Conservation (phyloP, 2,113 vertebrate species). For the Limanda limanda region DNA sequence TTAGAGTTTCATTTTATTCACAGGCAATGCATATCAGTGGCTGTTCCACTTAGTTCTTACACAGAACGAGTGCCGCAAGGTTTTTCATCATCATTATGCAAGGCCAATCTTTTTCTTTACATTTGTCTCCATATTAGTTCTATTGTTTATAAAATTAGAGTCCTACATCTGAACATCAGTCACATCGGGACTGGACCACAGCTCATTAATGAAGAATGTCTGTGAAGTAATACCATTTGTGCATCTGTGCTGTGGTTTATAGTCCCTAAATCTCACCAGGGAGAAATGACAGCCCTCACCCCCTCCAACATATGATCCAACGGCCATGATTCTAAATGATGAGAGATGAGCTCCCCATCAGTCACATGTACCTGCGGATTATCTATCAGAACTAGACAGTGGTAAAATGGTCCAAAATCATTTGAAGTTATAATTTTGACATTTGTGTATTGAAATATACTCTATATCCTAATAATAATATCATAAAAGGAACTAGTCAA, state of each 20-base stretch:
- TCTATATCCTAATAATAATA: no score
- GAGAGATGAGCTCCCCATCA: not conserved
- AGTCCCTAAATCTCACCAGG: slow-evolving; percentile 63
- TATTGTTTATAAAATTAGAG: not conserved
- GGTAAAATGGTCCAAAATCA: no score
- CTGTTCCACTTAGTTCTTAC: no score
- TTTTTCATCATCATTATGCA: no score
- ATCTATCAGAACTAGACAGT: no score
- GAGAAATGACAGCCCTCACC: slow-evolving; percentile 47
- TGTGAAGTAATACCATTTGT: slow-evolving; percentile 67
- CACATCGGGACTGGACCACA: slow-evolving; percentile 31
- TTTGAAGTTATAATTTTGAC: no score
- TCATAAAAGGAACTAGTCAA: no score
- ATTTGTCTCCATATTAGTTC: not conserved
- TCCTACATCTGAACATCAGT: not conserved
- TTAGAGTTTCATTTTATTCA: no score
- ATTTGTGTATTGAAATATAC: no score
- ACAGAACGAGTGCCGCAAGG: no score
- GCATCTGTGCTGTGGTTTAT: slow-evolving; percentile 34
- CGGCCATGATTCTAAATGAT: slow-evolving; percentile 5
- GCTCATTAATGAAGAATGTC: slow-evolving; percentile 61
- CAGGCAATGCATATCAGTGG: no score
- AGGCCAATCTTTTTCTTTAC: no score
- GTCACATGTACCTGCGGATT: not conserved
- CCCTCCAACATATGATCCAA: slow-evolving; percentile 10